Evolutionary conservation across 2,888 invertebrate genomes (phyloP).

Genomic region (Apamea monoglypha): DNA sequence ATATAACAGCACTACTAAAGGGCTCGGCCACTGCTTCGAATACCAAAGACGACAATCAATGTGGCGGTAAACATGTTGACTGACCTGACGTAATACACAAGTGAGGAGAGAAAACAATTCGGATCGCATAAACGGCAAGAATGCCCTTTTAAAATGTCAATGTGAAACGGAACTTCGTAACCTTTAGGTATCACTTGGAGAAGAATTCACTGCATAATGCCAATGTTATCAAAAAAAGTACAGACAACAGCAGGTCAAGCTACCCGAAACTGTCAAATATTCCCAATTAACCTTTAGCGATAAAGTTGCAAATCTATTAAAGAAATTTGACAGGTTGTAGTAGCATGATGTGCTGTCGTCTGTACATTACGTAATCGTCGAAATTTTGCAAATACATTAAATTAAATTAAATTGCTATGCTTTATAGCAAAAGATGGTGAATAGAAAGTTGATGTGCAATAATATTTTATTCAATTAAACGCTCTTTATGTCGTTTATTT

Average conservation of each 20-base stretch:
- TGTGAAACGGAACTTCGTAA: slow-evolving; percentile 14
- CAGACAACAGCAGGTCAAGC: too few species aligned
- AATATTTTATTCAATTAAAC: slow-evolving; percentile 25
- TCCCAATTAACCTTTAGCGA: too few species aligned
- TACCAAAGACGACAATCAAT: slow-evolving; percentile 15
- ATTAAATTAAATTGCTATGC: not conserved
- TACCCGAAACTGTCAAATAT: too few species aligned
- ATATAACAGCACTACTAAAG: slow-evolving; percentile 13
- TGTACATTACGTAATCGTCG: not conserved
- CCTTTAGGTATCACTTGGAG: not conserved
- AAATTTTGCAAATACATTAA: not conserved
- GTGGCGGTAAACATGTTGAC: not conserved
- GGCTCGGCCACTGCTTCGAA: not conserved
- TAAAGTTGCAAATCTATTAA: too few species aligned
- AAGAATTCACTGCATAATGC: slow-evolving; percentile 11
- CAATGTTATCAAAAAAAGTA: not conserved
- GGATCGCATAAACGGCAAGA: not conserved
- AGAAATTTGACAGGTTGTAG: too few species aligned
- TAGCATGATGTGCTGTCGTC: too few species aligned
- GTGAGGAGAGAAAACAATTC: not conserved
- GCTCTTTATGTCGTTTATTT: not conserved
- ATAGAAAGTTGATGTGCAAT: slow-evolving; percentile 23
- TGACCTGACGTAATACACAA: slow-evolving; percentile 14
- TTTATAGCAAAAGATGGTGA: not conserved
- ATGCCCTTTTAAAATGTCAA: slow-evolving; percentile 28